phyloP scores from a whole-genome alignment of 2,113 vertebrate species.

The Atractosteus spatula region DNA sequence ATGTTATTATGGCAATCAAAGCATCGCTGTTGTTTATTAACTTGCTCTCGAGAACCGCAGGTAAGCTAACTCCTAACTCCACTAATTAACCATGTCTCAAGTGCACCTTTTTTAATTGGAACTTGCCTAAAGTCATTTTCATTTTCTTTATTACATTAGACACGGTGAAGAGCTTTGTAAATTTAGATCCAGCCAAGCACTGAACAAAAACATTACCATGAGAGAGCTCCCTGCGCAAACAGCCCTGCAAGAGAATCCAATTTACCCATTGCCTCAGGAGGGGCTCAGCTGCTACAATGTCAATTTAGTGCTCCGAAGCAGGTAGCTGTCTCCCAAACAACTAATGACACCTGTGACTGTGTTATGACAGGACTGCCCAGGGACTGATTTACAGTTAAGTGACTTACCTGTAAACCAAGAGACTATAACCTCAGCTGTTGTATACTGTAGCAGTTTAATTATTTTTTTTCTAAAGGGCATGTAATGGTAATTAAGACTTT shows the following conservation, averaged over 20 bases:
- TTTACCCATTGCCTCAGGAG: constrained; percentile 40
- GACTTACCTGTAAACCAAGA: constrained; percentile 24
- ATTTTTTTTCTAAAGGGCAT: constrained; percentile 15
- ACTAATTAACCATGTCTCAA: constrained; percentile 16
- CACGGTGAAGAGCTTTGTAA: constrained; percentile 17
- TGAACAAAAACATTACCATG: constrained; percentile 40
- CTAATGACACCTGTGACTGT: constrained; percentile 38
- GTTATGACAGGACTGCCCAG: background rate
- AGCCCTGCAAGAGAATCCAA: constrained; percentile 36
- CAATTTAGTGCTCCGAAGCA: constrained; percentile 55
- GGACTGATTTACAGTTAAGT: background rate
- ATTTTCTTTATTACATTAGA: constrained; percentile 31
- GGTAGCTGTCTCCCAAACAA: constrained; percentile 52
- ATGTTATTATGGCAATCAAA: background rate
- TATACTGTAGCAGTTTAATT: constrained; percentile 49
- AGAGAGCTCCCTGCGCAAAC: constrained; percentile 15
- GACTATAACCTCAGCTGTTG: constrained; percentile 44
- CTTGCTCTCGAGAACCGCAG: background rate
- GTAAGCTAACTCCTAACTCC: constrained; percentile 39
- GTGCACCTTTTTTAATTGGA: constrained; percentile 16
- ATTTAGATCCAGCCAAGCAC: constrained; percentile 31
- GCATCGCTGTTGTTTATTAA: background rate
- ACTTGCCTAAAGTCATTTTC: constrained; percentile 34
- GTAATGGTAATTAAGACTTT: background rate
- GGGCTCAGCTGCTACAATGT: constrained; percentile 21